Conservation (phyloP, 2,113 vertebrate species). For the Rhabdornis inornatus region DNA sequence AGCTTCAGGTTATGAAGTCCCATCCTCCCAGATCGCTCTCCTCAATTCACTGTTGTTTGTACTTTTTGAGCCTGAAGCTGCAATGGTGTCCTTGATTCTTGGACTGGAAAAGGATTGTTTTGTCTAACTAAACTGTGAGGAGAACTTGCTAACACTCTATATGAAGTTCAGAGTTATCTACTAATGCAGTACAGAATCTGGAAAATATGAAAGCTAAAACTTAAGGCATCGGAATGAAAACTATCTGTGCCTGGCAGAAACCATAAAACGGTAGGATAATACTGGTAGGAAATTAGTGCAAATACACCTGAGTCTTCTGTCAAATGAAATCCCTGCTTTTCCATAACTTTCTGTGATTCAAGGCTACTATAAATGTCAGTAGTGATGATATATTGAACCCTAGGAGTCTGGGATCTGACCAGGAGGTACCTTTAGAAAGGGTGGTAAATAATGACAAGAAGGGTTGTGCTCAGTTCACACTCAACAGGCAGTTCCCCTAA, state of each 20-base stretch:
- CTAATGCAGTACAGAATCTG: too few relatives aligned
- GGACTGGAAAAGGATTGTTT: too few relatives aligned
- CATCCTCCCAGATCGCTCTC: too few relatives aligned
- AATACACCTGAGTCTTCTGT: neutral
- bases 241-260: neutral
- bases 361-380: neutral
- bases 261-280: neutral
- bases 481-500: neutral
- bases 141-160: too few relatives aligned
- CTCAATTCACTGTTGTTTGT: too few relatives aligned
- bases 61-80: too few relatives aligned
- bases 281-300: neutral
- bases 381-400: neutral
- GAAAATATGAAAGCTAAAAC: too few relatives aligned
- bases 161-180: too few relatives aligned
- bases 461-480: neutral
- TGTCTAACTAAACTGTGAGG: too few relatives aligned
- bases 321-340: neutral
- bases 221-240: neutral
- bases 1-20: too few relatives aligned
- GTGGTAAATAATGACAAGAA: neutral
- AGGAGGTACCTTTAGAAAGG: neutral
- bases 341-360: neutral
- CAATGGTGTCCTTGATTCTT: too few relatives aligned
- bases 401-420: neutral